These are phyloP conservation scores for Phoeniculus purpureus DNA, from an alignment of 2,797 vertebrate species.

Conservation along the genomic window DNA sequence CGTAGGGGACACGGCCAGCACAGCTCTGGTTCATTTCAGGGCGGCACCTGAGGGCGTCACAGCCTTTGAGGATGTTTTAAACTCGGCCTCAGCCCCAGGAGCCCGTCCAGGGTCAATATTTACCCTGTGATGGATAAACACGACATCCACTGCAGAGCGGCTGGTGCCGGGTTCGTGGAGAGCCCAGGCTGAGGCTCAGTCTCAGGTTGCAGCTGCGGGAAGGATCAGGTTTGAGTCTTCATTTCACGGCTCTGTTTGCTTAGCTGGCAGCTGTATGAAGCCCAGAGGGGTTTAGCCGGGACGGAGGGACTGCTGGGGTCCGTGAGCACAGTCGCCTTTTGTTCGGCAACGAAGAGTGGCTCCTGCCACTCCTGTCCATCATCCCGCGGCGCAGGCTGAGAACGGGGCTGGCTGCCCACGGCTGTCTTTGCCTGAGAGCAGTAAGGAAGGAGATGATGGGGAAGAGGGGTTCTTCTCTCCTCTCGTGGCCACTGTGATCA, in stretches of 20 bases:
- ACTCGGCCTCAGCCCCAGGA: neutral
- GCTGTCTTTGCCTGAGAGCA: constrained; percentile 21
- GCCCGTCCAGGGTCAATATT: constrained; percentile 31
- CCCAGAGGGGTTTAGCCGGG: neutral
- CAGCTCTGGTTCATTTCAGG: neutral
- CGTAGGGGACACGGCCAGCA: neutral
- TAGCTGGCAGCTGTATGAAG: constrained; percentile 24
- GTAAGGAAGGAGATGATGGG: neutral
- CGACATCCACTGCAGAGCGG: constrained; percentile 5
- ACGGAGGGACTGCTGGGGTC: neutral
- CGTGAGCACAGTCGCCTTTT: neutral
- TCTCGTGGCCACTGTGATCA: neutral
- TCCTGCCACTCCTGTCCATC: constrained; percentile 35
- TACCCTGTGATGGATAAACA: constrained; percentile 11
- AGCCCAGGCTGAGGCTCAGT: neutral
- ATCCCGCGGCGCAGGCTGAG: constrained; percentile 3
- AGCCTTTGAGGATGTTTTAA: neutral
- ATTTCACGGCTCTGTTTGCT: constrained; percentile 36
- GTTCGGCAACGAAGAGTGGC: neutral
- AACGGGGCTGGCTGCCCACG: constrained; percentile 7
- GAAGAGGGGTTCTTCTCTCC: neutral
- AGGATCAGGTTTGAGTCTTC: neutral
- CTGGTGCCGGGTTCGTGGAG: neutral
- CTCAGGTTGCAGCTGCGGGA: neutral
- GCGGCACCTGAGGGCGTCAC: neutral